Conservation (phyloP, 2,113 vertebrate species). For the Crotalus viridis region DNA sequence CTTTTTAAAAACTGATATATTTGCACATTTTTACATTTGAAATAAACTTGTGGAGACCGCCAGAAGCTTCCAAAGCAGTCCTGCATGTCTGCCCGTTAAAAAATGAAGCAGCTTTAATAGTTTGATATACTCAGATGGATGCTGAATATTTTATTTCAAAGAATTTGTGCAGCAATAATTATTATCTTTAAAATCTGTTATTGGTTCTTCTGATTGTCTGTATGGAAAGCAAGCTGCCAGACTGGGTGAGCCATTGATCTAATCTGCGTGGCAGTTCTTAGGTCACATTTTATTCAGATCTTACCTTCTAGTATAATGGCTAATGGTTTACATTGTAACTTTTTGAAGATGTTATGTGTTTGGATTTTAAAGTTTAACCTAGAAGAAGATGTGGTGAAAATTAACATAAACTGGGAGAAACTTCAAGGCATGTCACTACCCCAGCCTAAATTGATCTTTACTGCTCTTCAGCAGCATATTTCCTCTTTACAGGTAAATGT, state of each 20-base stretch:
- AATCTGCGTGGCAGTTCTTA: not conserved
- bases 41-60: not conserved
- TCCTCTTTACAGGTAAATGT: constrained; percentile 88
- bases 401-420: constrained; percentile 78
- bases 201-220: not conserved
- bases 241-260: no score
- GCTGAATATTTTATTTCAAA: not conserved
- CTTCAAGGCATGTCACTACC: constrained; percentile 72
- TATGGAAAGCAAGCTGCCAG: not conserved
- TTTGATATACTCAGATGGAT: not conserved
- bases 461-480: constrained; percentile 84
- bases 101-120: not conserved
- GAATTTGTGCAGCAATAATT: not conserved
- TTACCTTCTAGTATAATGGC: constrained; percentile 31
- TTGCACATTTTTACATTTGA: not conserved
- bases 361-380: constrained; percentile 82
- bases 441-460: constrained; percentile 74
- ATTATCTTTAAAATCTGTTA: not conserved
- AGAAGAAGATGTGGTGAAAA: constrained; percentile 80
- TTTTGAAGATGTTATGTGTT: constrained; percentile 58
- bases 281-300: constrained; percentile 9
- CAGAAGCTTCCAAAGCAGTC: not conserved
- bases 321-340: constrained; percentile 33
- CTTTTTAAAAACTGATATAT: not conserved
- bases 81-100: not conserved